A percentile compares a stretch with the other conserved stretches of the same genome.
These are phyloP conservation scores for Lomographa bimaculata DNA, from an alignment of 2,888 invertebrate species.

Conservation along the genomic window DNA sequence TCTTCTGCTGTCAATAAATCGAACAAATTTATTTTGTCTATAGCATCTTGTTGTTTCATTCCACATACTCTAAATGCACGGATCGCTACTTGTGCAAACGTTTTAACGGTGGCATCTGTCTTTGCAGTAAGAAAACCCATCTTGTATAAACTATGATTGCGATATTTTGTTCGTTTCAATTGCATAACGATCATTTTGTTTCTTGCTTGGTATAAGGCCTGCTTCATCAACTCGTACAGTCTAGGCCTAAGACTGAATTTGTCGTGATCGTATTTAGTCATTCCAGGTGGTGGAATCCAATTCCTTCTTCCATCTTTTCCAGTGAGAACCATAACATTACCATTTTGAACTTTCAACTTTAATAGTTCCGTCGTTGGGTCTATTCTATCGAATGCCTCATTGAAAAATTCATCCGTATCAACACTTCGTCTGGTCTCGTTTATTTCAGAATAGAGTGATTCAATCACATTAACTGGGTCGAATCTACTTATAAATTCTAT, in stretches of 20 bases:
- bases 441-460: no score
- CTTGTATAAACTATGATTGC: constrained; percentile 44
- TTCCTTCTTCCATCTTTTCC: constrained; percentile 36
- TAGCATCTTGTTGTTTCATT: no score
- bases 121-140: constrained; percentile 61
- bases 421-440: no score
- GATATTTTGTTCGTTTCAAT: constrained; percentile 36
- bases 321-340: constrained; percentile 32
- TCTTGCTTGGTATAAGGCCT: constrained; percentile 55
- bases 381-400: constrained; percentile 30
- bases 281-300: constrained; percentile 33
- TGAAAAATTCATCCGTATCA: no score
- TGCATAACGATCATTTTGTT: constrained; percentile 60
- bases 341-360: constrained; percentile 40
- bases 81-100: constrained; percentile 37
- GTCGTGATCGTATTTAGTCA: constrained; percentile 25
- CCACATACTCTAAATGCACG: constrained; percentile 27
- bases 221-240: constrained; percentile 56
- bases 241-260: constrained; percentile 37
- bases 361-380: constrained; percentile 53
- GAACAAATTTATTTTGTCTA: no score
- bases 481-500: no score
- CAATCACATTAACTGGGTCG: no score
- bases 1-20: no score
- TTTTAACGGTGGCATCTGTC: constrained; percentile 47